Evolutionary conservation across 2,797 vertebrate genomes (phyloP).

Genomic region (Neomorphus geoffroyi): DNA sequence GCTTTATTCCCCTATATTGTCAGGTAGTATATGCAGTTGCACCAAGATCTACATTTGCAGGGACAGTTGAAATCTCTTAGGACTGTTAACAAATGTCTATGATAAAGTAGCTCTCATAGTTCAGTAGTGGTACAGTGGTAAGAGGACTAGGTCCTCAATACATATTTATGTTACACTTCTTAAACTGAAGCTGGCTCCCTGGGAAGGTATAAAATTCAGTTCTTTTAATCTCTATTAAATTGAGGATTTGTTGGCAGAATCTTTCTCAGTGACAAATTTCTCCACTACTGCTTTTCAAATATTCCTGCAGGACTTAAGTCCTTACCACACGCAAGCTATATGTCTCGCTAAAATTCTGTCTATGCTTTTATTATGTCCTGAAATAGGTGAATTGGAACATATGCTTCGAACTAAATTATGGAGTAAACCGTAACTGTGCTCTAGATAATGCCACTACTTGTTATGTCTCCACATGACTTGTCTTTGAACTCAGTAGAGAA

Average conservation of each 20-base stretch:
- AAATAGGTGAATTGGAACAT: background rate
- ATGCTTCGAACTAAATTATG: background rate
- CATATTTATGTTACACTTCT: fast-evolving
- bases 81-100: background rate
- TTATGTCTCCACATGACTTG: conserved; percentile 54
- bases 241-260: background rate
- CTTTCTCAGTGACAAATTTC: background rate
- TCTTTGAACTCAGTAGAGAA: conserved; percentile 61
- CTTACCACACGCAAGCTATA: background rate
- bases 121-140: background rate
- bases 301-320: background rate
- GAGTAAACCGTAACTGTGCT: conserved; percentile 35
- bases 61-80: background rate
- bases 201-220: background rate
- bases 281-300: background rate
- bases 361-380: background rate
- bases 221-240: background rate
- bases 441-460: conserved; percentile 38
- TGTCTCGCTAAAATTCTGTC: background rate
- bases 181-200: background rate
- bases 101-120: background rate
- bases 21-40: background rate
- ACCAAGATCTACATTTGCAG: background rate
- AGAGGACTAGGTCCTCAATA: background rate
- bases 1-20: background rate